Conservation (phyloP, 2,797 vertebrate species). For the Acanthornis magna region DNA sequence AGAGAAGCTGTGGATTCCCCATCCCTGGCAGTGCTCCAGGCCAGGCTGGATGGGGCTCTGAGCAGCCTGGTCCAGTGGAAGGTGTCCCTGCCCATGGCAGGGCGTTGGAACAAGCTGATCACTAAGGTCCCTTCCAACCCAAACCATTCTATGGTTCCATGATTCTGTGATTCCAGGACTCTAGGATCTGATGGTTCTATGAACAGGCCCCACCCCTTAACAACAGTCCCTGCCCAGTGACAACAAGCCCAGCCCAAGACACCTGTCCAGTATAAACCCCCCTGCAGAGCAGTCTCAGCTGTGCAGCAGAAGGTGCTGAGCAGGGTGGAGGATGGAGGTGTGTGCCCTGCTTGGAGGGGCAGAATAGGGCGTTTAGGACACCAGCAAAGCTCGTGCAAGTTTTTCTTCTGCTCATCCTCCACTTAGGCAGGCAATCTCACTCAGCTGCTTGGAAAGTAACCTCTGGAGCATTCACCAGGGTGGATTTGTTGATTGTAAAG, state of each 20-base stretch:
- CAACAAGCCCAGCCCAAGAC: background rate
- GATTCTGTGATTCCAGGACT: rapidly evolving
- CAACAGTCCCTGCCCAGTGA: background rate
- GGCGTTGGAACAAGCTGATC: background rate
- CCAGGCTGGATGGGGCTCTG: background rate
- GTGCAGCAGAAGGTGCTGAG: background rate
- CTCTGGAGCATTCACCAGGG: background rate
- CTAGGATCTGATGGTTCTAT: rapidly evolving
- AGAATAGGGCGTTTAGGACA: background rate
- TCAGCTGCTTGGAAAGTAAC: background rate
- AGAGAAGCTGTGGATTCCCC: background rate
- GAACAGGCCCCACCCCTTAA: background rate
- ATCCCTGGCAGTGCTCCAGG: background rate
- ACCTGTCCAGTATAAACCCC: rapidly evolving
- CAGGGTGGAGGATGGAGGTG: rapidly evolving
- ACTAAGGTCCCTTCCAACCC: background rate
- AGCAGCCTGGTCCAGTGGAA: background rate
- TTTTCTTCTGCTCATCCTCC: background rate
- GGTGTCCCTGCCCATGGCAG: background rate
- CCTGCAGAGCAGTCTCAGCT: rapidly evolving
- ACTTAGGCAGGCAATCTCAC: background rate
- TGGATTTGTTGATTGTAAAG: conserved; percentile 26
- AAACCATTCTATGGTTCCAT: background rate
- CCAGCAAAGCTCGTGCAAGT: rapidly evolving
- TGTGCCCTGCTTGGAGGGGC: rapidly evolving